Base-by-base conservation (phyloP, 2,113 vertebrate species). In the Phyllostomus discolor region DNA sequence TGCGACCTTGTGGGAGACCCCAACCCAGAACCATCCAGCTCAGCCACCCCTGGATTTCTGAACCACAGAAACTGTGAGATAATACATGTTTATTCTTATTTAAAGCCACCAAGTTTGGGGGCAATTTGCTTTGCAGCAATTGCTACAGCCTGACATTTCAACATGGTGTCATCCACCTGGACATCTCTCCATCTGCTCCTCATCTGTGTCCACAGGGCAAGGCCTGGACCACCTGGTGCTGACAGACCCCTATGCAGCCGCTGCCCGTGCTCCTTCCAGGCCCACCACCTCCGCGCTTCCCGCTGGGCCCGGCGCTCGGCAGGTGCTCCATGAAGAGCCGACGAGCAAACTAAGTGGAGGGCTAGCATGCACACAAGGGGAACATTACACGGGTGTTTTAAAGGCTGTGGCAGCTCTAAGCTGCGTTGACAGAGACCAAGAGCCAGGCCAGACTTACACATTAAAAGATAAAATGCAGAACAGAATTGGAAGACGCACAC, bases 311-410 rank as follows among this genome's bases (percentile, higher is more conserved):
- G 9, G 41, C 41, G 38, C 11, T n/a, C 33, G 31, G 50, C 19
- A 28, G 54, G 33, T 1, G 79, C 16, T 4, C 24, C 26, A 1
- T 2, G 28, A 28, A 1, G 41, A 73, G 79, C 52, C 10, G 38
- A 28, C 0, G 16, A 15, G 52, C 66, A 28, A 35, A 26, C 10
- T 1, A 31, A 10, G 46, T 5, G 24, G 15, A 59, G 7, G 79
- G 26, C 67, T 7, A 2, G 79, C 24, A 11, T 1, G 43, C 28
- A 5, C 1, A 38, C 17, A 2, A 4, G 0, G 0, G 14, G 12
- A 3, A 2, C 7, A 31, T 10, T 9, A 28, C 0, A 16, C 11
- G 15, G 88, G 52, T 20, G 1, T 28, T 48, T 38, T 4, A 24
- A 31, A 46, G 38, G 1, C 35, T 11, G 10, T 0, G 4, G 15